Percentiles rank a stretch among this genome's conserved stretches.
Evolutionary conservation across 2,113 vertebrate species (phyloP).

Genomic region (Chitala chitala): DNA sequence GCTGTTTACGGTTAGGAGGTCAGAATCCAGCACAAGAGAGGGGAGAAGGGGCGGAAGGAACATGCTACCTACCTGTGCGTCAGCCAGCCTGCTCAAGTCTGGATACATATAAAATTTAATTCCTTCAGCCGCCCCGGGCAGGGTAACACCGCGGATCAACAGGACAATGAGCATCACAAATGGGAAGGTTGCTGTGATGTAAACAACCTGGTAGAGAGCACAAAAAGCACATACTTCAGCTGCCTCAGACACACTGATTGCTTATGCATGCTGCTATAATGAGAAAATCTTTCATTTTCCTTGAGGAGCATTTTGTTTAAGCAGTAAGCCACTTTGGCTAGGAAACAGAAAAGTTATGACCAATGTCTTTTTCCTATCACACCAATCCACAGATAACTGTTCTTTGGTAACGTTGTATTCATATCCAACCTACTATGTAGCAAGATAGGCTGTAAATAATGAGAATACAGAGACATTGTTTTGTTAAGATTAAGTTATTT

Average conservation of each 20-base stretch:
- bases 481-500: no score
- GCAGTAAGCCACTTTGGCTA: no score
- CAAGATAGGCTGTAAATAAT: no score
- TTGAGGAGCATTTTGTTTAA: no score
- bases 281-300: no score
- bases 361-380: no score
- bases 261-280: no score
- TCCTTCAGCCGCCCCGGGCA: constrained; percentile 88
- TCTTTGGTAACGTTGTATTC: no score
- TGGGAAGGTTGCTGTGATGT: constrained; percentile 93
- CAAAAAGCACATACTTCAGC: not conserved
- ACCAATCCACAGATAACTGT: no score
- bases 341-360: no score
- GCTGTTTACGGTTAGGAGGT: not conserved
- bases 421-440: no score
- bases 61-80: constrained; percentile 77
- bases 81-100: constrained; percentile 78
- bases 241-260: not conserved
- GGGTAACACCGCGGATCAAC: constrained; percentile 87
- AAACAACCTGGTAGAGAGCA: constrained; percentile 67
- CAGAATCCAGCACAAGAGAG: not conserved
- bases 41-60: not conserved
- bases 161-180: constrained; percentile 95
- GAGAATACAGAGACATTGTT: no score
- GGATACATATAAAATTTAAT: constrained; percentile 99